Evolutionary conservation across 2,113 vertebrate genomes (phyloP).

Genomic region (Plecturocebus donacophilus): DNA sequence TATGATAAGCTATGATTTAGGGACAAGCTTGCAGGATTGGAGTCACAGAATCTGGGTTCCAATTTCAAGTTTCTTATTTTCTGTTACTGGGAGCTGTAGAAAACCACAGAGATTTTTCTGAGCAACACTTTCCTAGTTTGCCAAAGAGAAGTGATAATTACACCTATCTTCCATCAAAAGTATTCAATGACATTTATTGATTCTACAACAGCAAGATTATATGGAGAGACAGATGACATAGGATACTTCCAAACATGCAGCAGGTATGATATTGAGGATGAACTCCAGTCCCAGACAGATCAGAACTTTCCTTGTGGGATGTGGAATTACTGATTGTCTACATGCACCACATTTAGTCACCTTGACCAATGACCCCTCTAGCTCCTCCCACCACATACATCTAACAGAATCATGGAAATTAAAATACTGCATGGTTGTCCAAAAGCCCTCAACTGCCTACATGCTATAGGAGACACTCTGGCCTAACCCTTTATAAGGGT

Average conservation of each 20-base stretch:
- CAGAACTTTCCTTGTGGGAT: not conserved
- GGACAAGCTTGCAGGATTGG: not conserved
- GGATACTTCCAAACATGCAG: not conserved
- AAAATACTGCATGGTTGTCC: not conserved
- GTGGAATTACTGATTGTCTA: not conserved
- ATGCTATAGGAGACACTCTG: not conserved
- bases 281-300: not conserved
- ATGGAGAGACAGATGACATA: not conserved
- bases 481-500: not conserved
- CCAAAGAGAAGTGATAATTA: conserved; percentile 10
- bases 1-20: not conserved
- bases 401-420: conserved; percentile 29
- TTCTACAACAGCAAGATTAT: not conserved
- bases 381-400: not conserved
- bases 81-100: not conserved
- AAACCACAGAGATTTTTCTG: not conserved
- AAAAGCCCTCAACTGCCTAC: not conserved
- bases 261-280: not conserved
- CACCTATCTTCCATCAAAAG: not conserved
- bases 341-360: not conserved
- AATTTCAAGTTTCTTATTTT: conserved; percentile 24
- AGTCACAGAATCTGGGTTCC: not conserved
- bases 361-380: not conserved
- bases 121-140: not conserved
- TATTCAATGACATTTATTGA: not conserved